These are phyloP conservation scores for Craniophora ligustri DNA, from an alignment of 2,888 invertebrate genomes.

Conservation along the genomic window DNA sequence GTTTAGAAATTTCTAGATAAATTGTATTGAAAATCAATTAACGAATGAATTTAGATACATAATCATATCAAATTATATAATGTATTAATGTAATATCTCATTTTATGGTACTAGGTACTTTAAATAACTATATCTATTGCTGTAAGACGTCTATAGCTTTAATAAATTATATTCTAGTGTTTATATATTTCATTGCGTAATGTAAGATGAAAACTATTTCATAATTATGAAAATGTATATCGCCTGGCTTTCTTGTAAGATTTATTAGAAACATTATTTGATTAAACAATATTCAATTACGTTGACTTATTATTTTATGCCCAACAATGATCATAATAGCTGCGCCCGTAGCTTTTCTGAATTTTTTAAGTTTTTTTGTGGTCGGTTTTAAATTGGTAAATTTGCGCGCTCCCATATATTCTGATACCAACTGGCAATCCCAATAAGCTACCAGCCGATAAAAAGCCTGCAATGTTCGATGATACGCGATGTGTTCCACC, in stretches of 20 bases:
- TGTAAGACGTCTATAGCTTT: slow-evolving; percentile 72
- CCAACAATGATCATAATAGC: slow-evolving; percentile 1
- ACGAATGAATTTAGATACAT: slow-evolving; percentile 60
- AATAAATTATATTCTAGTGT: slow-evolving; percentile 55
- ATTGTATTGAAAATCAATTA: slow-evolving; percentile 48
- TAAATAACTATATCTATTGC: slow-evolving; percentile 57
- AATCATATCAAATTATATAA: slow-evolving; percentile 62
- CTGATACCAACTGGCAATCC: slow-evolving; percentile 29
- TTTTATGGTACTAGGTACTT: slow-evolving; percentile 51
- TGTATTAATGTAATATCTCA: slow-evolving; percentile 40
- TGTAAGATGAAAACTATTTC: slow-evolving; percentile 51
- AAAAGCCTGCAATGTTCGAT: slow-evolving; percentile 41
- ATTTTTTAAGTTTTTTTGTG: slow-evolving; percentile 24
- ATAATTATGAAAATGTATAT: slow-evolving; percentile 61
- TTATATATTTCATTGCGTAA: slow-evolving; percentile 54
- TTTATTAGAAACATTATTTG: slow-evolving; percentile 71
- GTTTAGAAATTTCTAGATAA: slow-evolving; percentile 44
- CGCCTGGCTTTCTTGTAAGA: slow-evolving; percentile 74
- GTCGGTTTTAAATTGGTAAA: slow-evolving; percentile 32
- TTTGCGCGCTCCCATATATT: slow-evolving; percentile 29
- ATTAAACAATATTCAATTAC: slow-evolving; percentile 67
- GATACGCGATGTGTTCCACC: no score
- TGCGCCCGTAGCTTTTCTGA: slow-evolving; percentile 23
- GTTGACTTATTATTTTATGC: slow-evolving; percentile 10
- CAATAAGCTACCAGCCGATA: slow-evolving; percentile 34